A percentile compares a stretch with the other conserved stretches of the same genome.
Conservation (phyloP, 1,140 invertebrate species). For the Battus philenor region DNA sequence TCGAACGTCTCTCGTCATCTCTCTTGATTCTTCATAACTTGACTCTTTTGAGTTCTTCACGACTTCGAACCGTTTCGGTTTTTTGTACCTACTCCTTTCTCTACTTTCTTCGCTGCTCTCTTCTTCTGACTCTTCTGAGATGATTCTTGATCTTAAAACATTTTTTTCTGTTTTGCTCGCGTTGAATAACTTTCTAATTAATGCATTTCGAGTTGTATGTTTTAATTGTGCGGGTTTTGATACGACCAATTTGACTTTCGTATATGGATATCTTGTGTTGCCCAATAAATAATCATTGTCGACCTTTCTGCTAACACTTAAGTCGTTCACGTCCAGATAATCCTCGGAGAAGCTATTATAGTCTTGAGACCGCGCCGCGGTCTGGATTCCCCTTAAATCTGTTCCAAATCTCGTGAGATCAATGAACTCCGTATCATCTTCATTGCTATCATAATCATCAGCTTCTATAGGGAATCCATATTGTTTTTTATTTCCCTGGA, state of each 20-base stretch:
- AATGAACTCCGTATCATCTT: not conserved
- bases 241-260: not conserved
- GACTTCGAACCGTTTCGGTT: conserved; percentile 3
- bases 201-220: not conserved
- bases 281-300: not conserved
- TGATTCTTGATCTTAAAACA: too few species aligned
- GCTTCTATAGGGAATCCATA: too few species aligned
- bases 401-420: not conserved
- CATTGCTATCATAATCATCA: too few species aligned
- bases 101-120: not conserved
- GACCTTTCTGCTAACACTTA: not conserved
- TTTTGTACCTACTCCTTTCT: not conserved
- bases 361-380: not conserved
- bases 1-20: not conserved
- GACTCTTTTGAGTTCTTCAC: not conserved
- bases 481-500: too few species aligned
- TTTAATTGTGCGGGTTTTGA: not conserved
- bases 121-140: too few species aligned
- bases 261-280: not conserved
- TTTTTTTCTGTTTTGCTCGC: too few species aligned
- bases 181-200: not conserved
- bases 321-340: not conserved
- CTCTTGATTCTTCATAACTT: too few species aligned
- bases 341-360: not conserved
- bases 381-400: not conserved